Evolutionary conservation across 2,888 invertebrate species (phyloP).

Genomic region (Endotricha flammealis): DNA sequence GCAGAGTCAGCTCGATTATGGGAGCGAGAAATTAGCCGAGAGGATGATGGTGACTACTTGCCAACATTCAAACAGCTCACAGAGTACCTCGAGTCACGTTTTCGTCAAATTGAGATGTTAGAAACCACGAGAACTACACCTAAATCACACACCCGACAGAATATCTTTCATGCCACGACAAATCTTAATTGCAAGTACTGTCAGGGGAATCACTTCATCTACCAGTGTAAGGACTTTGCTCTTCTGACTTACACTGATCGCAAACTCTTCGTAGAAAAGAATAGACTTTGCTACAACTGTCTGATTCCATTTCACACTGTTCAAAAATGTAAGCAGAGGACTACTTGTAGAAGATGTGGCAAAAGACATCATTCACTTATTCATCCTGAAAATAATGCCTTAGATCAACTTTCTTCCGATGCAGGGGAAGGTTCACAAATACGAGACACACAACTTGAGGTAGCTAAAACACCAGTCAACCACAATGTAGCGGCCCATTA

Average conservation of each 20-base stretch:
- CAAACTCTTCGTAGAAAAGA: constrained; percentile 9
- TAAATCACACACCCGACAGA: not conserved
- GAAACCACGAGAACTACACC: constrained; percentile 7
- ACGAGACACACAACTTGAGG: not conserved
- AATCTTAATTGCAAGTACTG: too few species aligned
- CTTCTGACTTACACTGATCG: not conserved
- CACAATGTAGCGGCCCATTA: constrained; percentile 6
- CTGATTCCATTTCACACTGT: constrained; percentile 9
- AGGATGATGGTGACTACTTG: constrained; percentile 1
- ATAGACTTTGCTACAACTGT: constrained; percentile 20
- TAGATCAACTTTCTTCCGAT: constrained; percentile 1
- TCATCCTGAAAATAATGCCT: constrained; percentile 11
- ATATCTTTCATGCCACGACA: too few species aligned
- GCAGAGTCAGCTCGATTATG: constrained; percentile 19
- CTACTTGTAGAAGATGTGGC: constrained; percentile 17
- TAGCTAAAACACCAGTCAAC: too few species aligned
- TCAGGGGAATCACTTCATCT: too few species aligned
- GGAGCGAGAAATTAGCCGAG: constrained; percentile 15
- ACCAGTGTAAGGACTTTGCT: constrained; percentile 3
- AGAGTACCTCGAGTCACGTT: too few species aligned
- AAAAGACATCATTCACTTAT: constrained; percentile 20
- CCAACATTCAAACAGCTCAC: constrained; percentile 12
- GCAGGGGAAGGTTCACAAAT: not conserved
- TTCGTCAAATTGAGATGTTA: too few species aligned
- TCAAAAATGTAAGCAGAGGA: constrained; percentile 14